Percentiles rank a stretch among this genome's conserved stretches.
These are phyloP conservation scores for Benitochromis conjunctus DNA, from an alignment of 2,113 vertebrate species.

Conservation along the genomic window DNA sequence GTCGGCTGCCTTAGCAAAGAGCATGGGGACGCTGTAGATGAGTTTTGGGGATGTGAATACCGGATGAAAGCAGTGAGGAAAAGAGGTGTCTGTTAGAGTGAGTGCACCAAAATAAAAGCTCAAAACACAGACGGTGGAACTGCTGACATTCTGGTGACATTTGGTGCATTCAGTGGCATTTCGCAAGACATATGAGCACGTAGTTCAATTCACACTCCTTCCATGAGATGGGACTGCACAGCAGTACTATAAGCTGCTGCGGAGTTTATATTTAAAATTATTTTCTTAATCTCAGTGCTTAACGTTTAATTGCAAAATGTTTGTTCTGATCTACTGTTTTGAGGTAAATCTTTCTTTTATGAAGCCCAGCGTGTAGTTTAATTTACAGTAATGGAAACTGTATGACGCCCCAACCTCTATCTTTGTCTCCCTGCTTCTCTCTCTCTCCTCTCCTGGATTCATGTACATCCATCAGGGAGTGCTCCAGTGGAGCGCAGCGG, in stretches of 20 bases:
- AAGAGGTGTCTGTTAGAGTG: conserved; percentile 11
- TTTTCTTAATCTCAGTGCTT: not conserved
- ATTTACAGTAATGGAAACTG: conserved; percentile 53
- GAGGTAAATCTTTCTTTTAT: not conserved
- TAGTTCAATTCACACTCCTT: conserved; percentile 10
- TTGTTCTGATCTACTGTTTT: not conserved
- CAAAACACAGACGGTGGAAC: conserved; percentile 32
- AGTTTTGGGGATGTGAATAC: not conserved
- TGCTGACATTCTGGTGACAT: conserved; percentile 71
- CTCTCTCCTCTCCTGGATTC: conserved; percentile 20
- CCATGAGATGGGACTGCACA: not conserved
- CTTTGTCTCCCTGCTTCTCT: conserved; percentile 19
- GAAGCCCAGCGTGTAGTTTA: not conserved
- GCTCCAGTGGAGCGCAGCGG: conserved; percentile 69
- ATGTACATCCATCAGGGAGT: conserved; percentile 72
- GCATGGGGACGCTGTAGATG: not conserved
- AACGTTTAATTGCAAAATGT: not conserved
- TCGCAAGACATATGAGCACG: conserved; percentile 48
- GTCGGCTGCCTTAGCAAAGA: not conserved
- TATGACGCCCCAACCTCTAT: conserved; percentile 43
- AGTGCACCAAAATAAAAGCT: conserved; percentile 44
- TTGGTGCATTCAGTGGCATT: conserved; percentile 64
- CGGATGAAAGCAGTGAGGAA: not conserved
- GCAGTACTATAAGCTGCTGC: not conserved
- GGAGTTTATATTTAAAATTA: not conserved